A percentile compares a stretch with the other conserved stretches of the same genome.
Conservation (phyloP, 1,140 invertebrate species). For the Mesaphorura yosii region DNA sequence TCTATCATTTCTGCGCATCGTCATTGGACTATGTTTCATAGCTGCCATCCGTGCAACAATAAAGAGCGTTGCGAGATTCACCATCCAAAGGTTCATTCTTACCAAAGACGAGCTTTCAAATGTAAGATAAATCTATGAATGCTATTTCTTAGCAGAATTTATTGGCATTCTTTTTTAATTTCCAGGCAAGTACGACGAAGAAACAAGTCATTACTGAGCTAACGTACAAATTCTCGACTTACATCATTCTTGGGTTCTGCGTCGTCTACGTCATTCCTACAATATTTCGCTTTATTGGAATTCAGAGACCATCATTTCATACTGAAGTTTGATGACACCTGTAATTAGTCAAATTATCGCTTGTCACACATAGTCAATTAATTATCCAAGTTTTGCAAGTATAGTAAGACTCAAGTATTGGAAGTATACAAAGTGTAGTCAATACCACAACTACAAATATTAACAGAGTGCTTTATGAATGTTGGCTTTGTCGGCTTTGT, state of each 20-base stretch:
- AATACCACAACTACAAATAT: too few species aligned
- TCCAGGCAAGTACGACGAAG: slow-evolving; percentile 1
- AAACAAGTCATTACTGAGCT: slow-evolving; percentile 60
- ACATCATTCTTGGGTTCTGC: slow-evolving; percentile 60
- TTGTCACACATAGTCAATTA: too few species aligned
- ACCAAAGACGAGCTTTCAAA: too few species aligned
- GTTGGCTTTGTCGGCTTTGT: too few species aligned
- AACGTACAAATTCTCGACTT: slow-evolving; percentile 66
- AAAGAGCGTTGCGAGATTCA: slow-evolving; percentile 55
- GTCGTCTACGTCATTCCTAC: slow-evolving; percentile 64
- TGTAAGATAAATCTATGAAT: slow-evolving; percentile 41
- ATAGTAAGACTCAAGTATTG: too few species aligned
- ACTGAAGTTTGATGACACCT: slow-evolving; percentile 63
- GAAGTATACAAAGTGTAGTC: too few species aligned
- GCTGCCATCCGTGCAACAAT: slow-evolving; percentile 52
- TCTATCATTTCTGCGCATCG: slow-evolving; percentile 51
- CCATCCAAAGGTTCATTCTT: slow-evolving; percentile 55
- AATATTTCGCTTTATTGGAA: slow-evolving; percentile 58
- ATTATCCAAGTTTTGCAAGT: too few species aligned
- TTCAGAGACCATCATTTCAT: slow-evolving; percentile 69
- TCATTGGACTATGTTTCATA: slow-evolving; percentile 59
- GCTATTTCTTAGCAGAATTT: not conserved
- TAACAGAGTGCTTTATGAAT: too few species aligned
- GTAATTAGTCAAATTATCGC: too few species aligned
- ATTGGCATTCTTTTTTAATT: not conserved